Evolutionary conservation across 2,888 invertebrate genomes (phyloP).

Genomic region (Trissoscelio sp.): DNA sequence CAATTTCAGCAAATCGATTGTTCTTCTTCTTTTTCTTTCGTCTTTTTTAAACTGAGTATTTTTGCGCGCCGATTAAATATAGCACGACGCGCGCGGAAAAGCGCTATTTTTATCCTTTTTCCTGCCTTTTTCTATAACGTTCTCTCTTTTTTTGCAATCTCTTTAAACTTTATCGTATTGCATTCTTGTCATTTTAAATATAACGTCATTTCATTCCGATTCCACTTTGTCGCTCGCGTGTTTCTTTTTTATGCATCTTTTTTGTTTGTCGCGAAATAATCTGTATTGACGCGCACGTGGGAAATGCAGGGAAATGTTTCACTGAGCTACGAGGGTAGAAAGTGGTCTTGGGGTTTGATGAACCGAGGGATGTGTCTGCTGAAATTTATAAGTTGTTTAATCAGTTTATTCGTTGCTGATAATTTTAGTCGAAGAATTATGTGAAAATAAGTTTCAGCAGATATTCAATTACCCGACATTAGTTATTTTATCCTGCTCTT

Average conservation of each 20-base stretch:
- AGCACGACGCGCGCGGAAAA: slow-evolving; percentile 9
- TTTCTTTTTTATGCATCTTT: not conserved
- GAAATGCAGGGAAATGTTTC: slow-evolving; percentile 40
- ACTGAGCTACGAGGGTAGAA: slow-evolving; percentile 36
- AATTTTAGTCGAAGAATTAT: too few species aligned
- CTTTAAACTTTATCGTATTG: slow-evolving; percentile 22
- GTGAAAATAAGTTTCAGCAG: too few species aligned
- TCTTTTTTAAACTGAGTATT: not conserved
- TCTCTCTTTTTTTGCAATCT: not conserved
- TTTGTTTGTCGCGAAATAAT: slow-evolving; percentile 25
- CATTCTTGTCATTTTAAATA: slow-evolving; percentile 29
- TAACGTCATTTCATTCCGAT: slow-evolving; percentile 19
- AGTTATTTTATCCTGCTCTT: too few species aligned
- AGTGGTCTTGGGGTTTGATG: slow-evolving; percentile 21
- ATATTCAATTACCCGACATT: too few species aligned
- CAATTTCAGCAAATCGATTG: slow-evolving; percentile 11
- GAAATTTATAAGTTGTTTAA: slow-evolving; percentile 3
- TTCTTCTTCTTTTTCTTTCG: not conserved
- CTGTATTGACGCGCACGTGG: slow-evolving; percentile 30
- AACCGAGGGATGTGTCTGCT: slow-evolving; percentile 3
- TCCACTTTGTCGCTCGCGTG: slow-evolving; percentile 4
- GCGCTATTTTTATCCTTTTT: slow-evolving; percentile 25
- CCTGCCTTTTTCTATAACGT: slow-evolving; percentile 3
- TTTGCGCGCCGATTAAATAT: slow-evolving; percentile 11
- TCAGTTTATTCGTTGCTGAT: not conserved